Evolutionary conservation across 1,140 invertebrate genomes (phyloP).

Genomic region (Drosophila ogumai): DNA sequence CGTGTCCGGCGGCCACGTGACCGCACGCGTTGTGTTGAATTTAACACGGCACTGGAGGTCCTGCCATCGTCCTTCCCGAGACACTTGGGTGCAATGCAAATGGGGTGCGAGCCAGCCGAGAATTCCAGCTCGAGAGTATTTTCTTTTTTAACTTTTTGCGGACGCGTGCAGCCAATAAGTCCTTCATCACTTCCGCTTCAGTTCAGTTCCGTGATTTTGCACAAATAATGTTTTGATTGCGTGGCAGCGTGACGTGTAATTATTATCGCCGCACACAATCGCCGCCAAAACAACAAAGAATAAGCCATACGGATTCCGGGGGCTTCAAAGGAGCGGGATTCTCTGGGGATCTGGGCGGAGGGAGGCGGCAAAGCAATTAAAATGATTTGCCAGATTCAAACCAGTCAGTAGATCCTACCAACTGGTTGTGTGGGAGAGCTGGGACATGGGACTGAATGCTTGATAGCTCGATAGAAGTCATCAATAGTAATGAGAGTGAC

Average conservation of each 20-base stretch:
- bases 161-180: constrained; percentile 84
- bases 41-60: constrained; percentile 59
- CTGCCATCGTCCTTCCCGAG: constrained; percentile 16
- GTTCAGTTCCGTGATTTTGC: constrained; percentile 84
- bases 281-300: constrained; percentile 62
- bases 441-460: neutral
- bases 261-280: constrained; percentile 80
- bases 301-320: constrained; percentile 16
- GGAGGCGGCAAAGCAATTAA: constrained; percentile 68
- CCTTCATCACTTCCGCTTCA: constrained; percentile 85
- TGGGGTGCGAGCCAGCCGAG: constrained; percentile 38
- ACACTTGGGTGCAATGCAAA: constrained; percentile 58
- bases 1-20: constrained; percentile 71
- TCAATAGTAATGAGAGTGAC: constrained; percentile 17
- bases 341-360: constrained; percentile 16
- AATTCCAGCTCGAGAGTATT: constrained; percentile 12
- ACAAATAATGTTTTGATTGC: constrained; percentile 85
- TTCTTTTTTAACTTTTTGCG: constrained; percentile 73
- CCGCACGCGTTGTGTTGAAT: constrained; percentile 79
- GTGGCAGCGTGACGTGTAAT: constrained; percentile 84
- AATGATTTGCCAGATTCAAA: constrained; percentile 61
- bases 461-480: constrained; percentile 11
- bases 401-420: constrained; percentile 29
- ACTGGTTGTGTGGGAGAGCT: neutral
- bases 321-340: constrained; percentile 8